phyloP scores from a whole-genome alignment of 2,113 vertebrate genomes.

The Ramphastos sulfuratus region DNA sequence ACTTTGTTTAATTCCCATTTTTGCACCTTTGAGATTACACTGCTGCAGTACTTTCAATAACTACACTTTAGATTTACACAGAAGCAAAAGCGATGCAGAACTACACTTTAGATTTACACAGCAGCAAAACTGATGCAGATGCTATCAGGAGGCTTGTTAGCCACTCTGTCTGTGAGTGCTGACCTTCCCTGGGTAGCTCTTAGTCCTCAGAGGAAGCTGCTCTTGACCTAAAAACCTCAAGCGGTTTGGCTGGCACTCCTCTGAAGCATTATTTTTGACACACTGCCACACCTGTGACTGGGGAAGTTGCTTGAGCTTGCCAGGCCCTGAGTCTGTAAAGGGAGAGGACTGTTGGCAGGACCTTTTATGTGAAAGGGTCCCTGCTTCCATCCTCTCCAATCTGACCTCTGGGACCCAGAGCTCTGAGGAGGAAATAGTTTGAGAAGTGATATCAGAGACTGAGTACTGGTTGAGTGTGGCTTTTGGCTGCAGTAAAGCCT shows the following conservation, averaged over 20 bases:
- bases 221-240: not conserved
- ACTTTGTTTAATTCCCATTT: not conserved
- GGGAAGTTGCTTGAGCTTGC: not conserved
- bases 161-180: not conserved
- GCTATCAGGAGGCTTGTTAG: not conserved
- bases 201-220: not conserved
- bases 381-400: not conserved
- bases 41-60: not conserved
- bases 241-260: not conserved
- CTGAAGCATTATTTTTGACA: not conserved
- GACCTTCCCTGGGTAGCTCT: not conserved
- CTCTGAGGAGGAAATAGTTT: not conserved
- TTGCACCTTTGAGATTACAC: not conserved
- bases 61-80: not conserved
- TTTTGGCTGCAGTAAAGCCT: not conserved
- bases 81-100: not conserved
- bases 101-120: not conserved
- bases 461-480: not conserved
- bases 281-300: not conserved
- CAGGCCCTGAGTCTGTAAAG: not conserved
- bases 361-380: not conserved
- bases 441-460: not conserved
- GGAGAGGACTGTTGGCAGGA: not conserved
- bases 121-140: not conserved
- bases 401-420: not conserved